A percentile compares a stretch with the other conserved stretches of the same genome.
These are phyloP conservation scores for Chymomyza caudatula DNA, from an alignment of 2,888 invertebrate genomes.

Conservation along the genomic window DNA sequence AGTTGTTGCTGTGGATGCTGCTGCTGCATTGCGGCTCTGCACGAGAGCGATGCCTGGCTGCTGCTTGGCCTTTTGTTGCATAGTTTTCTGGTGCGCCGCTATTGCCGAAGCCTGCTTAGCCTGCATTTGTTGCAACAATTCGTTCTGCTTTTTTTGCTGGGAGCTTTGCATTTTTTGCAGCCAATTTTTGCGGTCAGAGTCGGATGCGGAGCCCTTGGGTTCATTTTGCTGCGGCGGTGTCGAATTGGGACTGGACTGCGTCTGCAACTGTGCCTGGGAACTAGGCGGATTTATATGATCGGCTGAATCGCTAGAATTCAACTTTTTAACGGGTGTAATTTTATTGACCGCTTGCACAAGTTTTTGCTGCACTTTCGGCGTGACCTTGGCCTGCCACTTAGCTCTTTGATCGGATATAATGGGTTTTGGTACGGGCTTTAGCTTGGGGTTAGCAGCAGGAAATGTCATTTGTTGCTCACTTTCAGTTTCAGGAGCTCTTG, in stretches of 20 bases:
- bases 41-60: background rate
- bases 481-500: no score
- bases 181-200: constrained; percentile 46
- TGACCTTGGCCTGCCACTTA: background rate
- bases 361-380: background rate
- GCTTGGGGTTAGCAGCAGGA: background rate
- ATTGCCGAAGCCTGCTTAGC: constrained; percentile 52
- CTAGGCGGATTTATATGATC: background rate
- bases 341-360: background rate
- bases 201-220: constrained; percentile 11
- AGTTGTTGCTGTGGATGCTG: no score
- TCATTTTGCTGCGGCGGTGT: background rate
- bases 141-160: constrained; percentile 45
- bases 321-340: no score
- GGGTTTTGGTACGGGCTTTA: background rate
- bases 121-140: constrained; percentile 52
- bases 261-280: background rate
- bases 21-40: background rate
- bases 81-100: constrained; percentile 43
- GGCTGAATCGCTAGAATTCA: no score
- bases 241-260: background rate
- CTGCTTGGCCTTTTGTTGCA: constrained; percentile 18
- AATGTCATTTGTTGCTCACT: no score
- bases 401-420: background rate
- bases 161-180: constrained; percentile 54